These are phyloP conservation scores for Furcula furcula DNA, from an alignment of 2,888 invertebrate genomes.

Conservation along the genomic window DNA sequence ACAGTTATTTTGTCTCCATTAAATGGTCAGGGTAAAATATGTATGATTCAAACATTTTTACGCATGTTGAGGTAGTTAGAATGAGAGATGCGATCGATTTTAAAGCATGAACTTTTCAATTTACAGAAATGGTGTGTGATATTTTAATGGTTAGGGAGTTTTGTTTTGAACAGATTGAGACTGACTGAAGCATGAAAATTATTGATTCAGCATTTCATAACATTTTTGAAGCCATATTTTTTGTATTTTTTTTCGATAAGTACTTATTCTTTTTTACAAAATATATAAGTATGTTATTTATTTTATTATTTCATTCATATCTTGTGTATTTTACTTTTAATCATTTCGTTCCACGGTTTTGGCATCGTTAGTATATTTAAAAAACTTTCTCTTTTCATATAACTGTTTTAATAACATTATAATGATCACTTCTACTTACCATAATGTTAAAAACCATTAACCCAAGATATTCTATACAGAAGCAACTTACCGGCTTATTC, in stretches of 20 bases:
- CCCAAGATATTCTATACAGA: slow-evolving; percentile 28
- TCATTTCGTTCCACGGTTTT: slow-evolving; percentile 56
- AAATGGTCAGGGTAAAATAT: background rate
- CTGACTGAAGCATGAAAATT: slow-evolving; percentile 69
- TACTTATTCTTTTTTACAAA: slow-evolving; percentile 4
- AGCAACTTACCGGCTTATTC: slow-evolving; percentile 23
- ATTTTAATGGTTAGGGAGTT: slow-evolving; percentile 17
- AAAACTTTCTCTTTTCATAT: slow-evolving; percentile 45
- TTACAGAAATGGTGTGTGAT: slow-evolving; percentile 36
- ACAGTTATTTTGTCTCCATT: too few relatives aligned
- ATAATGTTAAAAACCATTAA: slow-evolving; percentile 29
- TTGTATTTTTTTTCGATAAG: slow-evolving; percentile 6
- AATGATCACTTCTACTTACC: slow-evolving; percentile 42
- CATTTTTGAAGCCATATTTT: slow-evolving; percentile 34
- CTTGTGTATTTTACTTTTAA: slow-evolving; percentile 31
- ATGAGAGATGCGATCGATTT: slow-evolving; percentile 25
- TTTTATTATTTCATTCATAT: slow-evolving; percentile 38
- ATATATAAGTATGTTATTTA: slow-evolving; percentile 22
- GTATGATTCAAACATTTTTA: slow-evolving; percentile 2
- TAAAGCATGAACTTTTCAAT: slow-evolving; percentile 41
- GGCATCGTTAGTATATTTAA: slow-evolving; percentile 57
- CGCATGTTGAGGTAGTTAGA: slow-evolving; percentile 41
- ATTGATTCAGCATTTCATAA: slow-evolving; percentile 28
- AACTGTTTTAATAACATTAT: slow-evolving; percentile 45
- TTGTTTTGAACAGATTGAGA: slow-evolving; percentile 26